Conservation (phyloP, 1,140 invertebrate genomes). For the Riptortus pedestris region DNA sequence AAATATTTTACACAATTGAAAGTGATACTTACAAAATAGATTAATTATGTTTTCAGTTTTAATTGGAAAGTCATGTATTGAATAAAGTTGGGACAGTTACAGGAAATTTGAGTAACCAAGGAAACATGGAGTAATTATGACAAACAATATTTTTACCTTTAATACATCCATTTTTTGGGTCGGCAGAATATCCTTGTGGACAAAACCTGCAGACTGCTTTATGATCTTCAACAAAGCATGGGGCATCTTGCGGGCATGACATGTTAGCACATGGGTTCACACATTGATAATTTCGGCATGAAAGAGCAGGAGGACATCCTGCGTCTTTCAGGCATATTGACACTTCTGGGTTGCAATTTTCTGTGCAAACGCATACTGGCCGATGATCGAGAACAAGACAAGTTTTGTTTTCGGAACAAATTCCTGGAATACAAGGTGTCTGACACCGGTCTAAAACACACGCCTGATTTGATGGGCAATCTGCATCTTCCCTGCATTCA, state of each 20-base stretch:
- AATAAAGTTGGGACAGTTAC: too few relatives aligned
- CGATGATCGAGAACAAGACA: conserved; percentile 77
- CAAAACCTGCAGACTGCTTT: conserved; percentile 89
- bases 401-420: conserved; percentile 65
- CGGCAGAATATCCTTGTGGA: conserved; percentile 76
- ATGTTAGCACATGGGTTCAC: conserved; percentile 75
- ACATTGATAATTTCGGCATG: conserved; percentile 80
- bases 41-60: too few relatives aligned
- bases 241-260: conserved; percentile 65
- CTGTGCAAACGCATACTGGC: conserved; percentile 71
- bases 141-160: conserved; percentile 61
- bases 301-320: conserved; percentile 70
- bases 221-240: conserved; percentile 85
- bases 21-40: too few relatives aligned
- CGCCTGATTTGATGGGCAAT: conserved; percentile 74
- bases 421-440: conserved; percentile 63
- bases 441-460: conserved; percentile 71
- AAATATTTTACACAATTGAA: too few relatives aligned
- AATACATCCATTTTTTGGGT: conserved; percentile 81
- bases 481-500: conserved; percentile 67
- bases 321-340: conserved; percentile 79
- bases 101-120: too few relatives aligned
- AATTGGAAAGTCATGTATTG: too few relatives aligned
- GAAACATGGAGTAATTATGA: conserved; percentile 11
- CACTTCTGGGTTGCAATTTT: conserved; percentile 72